Conservation (phyloP, 1,140 invertebrate genomes). For the Aphaenogaster ashmeadi region DNA sequence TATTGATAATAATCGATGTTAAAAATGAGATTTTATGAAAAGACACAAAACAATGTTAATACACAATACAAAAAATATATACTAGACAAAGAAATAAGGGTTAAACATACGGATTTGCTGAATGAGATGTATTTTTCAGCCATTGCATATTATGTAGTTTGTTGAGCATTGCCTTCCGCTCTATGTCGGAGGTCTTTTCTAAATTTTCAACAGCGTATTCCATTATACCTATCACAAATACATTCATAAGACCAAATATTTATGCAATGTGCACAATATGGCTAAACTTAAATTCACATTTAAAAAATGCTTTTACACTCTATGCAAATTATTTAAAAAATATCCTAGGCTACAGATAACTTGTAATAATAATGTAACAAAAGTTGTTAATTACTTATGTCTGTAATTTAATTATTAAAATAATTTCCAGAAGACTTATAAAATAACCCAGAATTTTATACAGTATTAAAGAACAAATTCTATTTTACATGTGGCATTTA, state of each 20-base stretch:
- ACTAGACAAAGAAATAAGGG: conserved; percentile 36
- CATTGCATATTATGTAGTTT: conserved; percentile 76
- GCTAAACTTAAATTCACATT: neutral
- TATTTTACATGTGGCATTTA: neutral
- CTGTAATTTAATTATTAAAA: conserved; percentile 1
- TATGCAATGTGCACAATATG: neutral
- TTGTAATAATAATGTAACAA: neutral
- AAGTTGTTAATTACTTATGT: neutral
- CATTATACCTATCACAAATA: conserved; percentile 70
- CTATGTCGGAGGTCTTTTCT: conserved; percentile 45
- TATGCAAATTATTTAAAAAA: neutral
- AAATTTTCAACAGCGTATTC: conserved; percentile 62
- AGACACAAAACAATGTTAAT: neutral
- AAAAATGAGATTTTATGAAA: neutral
- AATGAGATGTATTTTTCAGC: conserved; percentile 71
- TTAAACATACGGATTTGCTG: conserved; percentile 70
- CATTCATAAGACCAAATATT: conserved; percentile 44
- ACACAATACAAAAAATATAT: conserved; percentile 29
- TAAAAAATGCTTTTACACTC: neutral
- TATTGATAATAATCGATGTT: neutral
- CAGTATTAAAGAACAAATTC: neutral
- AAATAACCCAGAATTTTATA: conserved; percentile 20
- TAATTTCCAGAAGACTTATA: neutral
- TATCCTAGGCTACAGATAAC: neutral
- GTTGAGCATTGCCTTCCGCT: conserved; percentile 64